Evolutionary conservation across 2,888 invertebrate species (phyloP).

Genomic region (Caenorhabditis sp.): DNA sequence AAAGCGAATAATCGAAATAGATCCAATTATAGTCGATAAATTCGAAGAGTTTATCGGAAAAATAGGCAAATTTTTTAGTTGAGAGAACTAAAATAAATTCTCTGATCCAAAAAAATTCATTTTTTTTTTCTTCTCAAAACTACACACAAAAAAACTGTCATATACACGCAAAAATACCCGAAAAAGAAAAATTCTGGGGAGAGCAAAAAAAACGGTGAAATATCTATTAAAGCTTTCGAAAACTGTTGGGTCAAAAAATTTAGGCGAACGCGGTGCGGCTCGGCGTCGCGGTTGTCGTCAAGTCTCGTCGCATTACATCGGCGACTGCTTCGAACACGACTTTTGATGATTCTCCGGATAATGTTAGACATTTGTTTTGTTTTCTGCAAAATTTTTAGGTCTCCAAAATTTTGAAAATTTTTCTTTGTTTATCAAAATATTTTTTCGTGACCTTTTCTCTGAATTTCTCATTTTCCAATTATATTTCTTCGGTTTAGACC

Average conservation of each 20-base stretch:
- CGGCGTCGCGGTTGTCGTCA: conserved; percentile 11
- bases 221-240: background rate
- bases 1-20: too few species aligned
- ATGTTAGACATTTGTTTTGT: conserved; percentile 41
- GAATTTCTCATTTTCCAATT: too few species aligned
- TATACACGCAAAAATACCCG: conserved; percentile 42
- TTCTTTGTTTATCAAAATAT: too few species aligned
- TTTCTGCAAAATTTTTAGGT: conserved; percentile 37
- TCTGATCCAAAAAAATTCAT: too few species aligned
- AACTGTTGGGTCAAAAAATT: conserved; percentile 1
- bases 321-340: conserved; percentile 36
- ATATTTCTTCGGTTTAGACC: too few species aligned
- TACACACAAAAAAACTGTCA: conserved; percentile 21
- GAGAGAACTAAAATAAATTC: too few species aligned
- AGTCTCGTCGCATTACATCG: conserved; percentile 40
- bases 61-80: too few species aligned
- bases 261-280: conserved; percentile 38
- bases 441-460: too few species aligned
- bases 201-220: background rate
- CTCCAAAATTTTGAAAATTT: too few species aligned
- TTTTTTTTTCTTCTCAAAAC: too few species aligned
- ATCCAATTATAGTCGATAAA: too few species aligned
- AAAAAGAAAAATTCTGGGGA: background rate
- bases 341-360: conserved; percentile 48
- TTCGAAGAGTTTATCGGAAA: too few species aligned